Evolutionary conservation across 2,113 vertebrate species (phyloP), one percentile per base, ranked within the genome.

Genomic region (Alligator mississippiensis): DNA sequence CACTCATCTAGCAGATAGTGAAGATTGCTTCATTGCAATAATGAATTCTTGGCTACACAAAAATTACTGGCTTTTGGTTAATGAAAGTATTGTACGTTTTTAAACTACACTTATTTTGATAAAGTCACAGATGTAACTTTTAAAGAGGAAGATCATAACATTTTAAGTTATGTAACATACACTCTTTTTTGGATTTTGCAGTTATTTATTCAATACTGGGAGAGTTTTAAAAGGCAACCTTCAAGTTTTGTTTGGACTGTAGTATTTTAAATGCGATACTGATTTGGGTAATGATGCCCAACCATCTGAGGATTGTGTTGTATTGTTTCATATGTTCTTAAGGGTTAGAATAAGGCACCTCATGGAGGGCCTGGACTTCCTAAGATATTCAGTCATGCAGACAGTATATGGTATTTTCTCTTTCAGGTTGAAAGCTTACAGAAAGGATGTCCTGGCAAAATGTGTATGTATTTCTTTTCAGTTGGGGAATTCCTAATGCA

Each of bases 361-460:
- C 13, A 10, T 3, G 1, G 64, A 92, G 54, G 47, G 47, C 47
- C 47, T 47, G 7, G 47, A 47, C 47, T 47, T 47, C 47, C 47
- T 47, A 47, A 90, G 19, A 61, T 70, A 11, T 61, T 77, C 47
- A 87, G 12, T 54, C 68, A 6, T 66, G 8, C 85, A 90, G 64
- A 93, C 9, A 1, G 0, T 54, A 11, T n/a, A 12, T 74, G 10
- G 63, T 90, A n/a, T 87, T 81, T n/a, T 97, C 38, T 97, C 96
- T 98, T 98, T 86, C 98, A 99, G 99, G 82, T 98, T 99, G 94
- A 99, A 99, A 97, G 98, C 99, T 9, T 99, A 98, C 89, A 98
- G 98, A 87, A 99, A 99, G 95, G 99, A 99, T 80, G 99, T 99
- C 83, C 97, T 99, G 9, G 99, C 99, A 96, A 99, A 99, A 99